These are phyloP conservation scores for Nymphalis polychloros DNA, from an alignment of 2,888 invertebrate genomes.

Conservation along the genomic window DNA sequence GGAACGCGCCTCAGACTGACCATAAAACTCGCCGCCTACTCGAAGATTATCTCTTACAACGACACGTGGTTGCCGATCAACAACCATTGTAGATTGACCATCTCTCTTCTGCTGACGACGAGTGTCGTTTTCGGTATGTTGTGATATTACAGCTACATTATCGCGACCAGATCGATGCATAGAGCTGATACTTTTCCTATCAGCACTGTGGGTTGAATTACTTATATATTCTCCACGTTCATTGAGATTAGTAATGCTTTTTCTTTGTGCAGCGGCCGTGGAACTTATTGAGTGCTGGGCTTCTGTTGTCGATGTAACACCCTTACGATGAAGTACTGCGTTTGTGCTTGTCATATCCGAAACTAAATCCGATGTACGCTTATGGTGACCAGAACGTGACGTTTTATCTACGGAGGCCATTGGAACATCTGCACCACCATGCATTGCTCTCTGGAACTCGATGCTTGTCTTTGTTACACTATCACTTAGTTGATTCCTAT, in stretches of 20 bases:
- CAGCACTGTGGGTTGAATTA: constrained; percentile 84
- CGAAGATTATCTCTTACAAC: constrained; percentile 85
- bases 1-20: constrained; percentile 86
- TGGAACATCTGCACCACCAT: constrained; percentile 56
- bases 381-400: constrained; percentile 81
- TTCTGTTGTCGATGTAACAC: constrained; percentile 85
- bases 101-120: constrained; percentile 72
- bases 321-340: constrained; percentile 89
- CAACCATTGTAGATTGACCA: constrained; percentile 77
- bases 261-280: constrained; percentile 89
- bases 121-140: constrained; percentile 73
- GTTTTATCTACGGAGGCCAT: constrained; percentile 52
- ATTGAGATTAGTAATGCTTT: constrained; percentile 89
- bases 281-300: constrained; percentile 87
- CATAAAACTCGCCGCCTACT: constrained; percentile 88
- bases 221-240: constrained; percentile 87
- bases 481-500: constrained; percentile 70
- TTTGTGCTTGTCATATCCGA: constrained; percentile 89
- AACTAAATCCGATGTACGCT: constrained; percentile 88
- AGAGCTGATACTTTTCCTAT: constrained; percentile 89
- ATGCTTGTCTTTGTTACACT: constrained; percentile 77
- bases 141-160: constrained; percentile 71
- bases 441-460: constrained; percentile 80
- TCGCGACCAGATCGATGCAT: constrained; percentile 87
- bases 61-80: constrained; percentile 84